These are phyloP conservation scores for Characodon lateralis DNA, from an alignment of 2,797 vertebrate genomes.

Conservation along the genomic window DNA sequence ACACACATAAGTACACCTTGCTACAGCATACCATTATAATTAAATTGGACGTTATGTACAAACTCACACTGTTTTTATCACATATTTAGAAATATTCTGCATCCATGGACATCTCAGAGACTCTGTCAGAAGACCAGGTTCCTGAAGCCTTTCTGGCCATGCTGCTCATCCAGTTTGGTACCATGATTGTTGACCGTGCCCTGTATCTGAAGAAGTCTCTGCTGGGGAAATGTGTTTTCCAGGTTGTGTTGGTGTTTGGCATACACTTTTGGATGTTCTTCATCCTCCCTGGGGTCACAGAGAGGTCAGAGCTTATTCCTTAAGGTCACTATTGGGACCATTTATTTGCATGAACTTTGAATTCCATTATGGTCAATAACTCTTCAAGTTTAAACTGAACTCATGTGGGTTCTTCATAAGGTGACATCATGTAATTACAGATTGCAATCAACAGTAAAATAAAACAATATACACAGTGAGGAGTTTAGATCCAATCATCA, in stretches of 20 bases:
- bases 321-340: neutral
- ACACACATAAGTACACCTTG: neutral
- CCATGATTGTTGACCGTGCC: slow-evolving; percentile 83
- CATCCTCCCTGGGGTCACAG: slow-evolving; percentile 82
- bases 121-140: slow-evolving; percentile 84
- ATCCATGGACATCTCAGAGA: slow-evolving; percentile 79
- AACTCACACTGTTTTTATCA: neutral
- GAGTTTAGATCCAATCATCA: neutral
- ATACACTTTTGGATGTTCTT: slow-evolving; percentile 88
- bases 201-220: slow-evolving; percentile 84
- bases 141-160: slow-evolving; percentile 84
- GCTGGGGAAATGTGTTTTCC: slow-evolving; percentile 83
- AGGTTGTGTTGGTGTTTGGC: slow-evolving; percentile 83
- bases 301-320: slow-evolving; percentile 79
- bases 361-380: neutral
- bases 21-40: neutral
- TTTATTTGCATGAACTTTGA: neutral
- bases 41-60: neutral
- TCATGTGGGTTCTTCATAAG: neutral
- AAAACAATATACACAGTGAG: neutral
- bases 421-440: neutral
- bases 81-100: slow-evolving; percentile 78
- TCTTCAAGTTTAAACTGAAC: neutral
- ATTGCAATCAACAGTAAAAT: neutral
- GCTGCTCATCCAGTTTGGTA: slow-evolving; percentile 84